Percentiles rank a stretch among this genome's conserved stretches.
phyloP scores from a whole-genome alignment of 2,797 vertebrate species.

The Cynodonichthys magdalenae region DNA sequence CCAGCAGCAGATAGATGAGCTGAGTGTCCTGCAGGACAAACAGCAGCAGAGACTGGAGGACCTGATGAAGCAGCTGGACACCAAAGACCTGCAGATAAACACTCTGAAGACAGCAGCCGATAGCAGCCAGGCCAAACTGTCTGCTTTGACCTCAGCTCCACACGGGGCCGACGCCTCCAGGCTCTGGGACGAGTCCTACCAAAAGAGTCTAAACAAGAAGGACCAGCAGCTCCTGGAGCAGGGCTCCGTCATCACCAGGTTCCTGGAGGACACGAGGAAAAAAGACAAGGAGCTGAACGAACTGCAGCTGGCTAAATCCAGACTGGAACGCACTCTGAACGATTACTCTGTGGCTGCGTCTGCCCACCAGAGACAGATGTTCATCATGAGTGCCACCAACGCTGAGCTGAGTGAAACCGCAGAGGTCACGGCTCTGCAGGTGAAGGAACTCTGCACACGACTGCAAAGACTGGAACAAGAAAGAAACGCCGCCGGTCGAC shows the following conservation, averaged over 20 bases:
- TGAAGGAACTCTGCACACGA: slow-evolving; percentile 72
- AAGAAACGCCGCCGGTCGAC: slow-evolving; percentile 70
- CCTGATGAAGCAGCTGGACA: slow-evolving; percentile 70
- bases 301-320: slow-evolving; percentile 66
- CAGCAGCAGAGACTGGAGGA: slow-evolving; percentile 57
- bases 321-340: slow-evolving; percentile 76
- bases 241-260: slow-evolving; percentile 74
- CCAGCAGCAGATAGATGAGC: slow-evolving; percentile 70
- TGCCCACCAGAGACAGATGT: slow-evolving; percentile 80
- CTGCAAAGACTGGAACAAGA: slow-evolving; percentile 76
- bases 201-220: slow-evolving; percentile 82
- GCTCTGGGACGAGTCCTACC: slow-evolving; percentile 80
- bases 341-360: slow-evolving; percentile 78
- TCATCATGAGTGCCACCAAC: slow-evolving; percentile 81
- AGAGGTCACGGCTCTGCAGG: slow-evolving; percentile 67
- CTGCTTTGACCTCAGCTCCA: slow-evolving; percentile 76
- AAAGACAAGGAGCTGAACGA: slow-evolving; percentile 79
- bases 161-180: slow-evolving; percentile 74
- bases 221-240: slow-evolving; percentile 84
- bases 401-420: slow-evolving; percentile 66
- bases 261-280: slow-evolving; percentile 80
- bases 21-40: slow-evolving; percentile 70
- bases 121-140: slow-evolving; percentile 75
- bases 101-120: slow-evolving; percentile 79
- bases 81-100: slow-evolving; percentile 75